Conservation (phyloP, 2,797 vertebrate genomes). For the Gadopsis marmoratus region DNA sequence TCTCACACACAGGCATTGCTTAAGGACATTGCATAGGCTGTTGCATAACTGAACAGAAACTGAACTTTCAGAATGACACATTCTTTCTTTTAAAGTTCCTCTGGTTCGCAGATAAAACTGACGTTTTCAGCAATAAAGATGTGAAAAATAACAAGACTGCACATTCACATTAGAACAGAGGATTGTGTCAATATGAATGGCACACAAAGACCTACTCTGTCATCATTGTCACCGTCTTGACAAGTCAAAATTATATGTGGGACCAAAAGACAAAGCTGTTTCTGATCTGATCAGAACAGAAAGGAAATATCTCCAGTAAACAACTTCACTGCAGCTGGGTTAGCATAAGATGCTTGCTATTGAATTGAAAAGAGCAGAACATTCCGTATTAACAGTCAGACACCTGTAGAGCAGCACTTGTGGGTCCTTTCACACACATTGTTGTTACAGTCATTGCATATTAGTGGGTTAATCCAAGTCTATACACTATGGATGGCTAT, state of each 20-base stretch:
- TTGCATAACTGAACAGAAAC: constrained; percentile 51
- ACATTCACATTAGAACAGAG: constrained; percentile 8
- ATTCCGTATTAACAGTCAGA: not conserved
- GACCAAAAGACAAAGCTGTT: constrained; percentile 19
- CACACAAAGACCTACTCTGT: constrained; percentile 2
- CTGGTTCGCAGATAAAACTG: not conserved
- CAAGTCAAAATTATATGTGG: constrained; percentile 1
- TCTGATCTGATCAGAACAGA: constrained; percentile 28
- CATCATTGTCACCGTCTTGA: not conserved
- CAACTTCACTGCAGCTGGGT: not conserved
- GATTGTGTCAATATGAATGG: constrained; percentile 17
- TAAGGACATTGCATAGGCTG: constrained; percentile 32
- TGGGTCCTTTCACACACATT: not conserved
- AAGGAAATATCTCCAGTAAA: constrained; percentile 17
- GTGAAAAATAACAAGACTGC: constrained; percentile 1
- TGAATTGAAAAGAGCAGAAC: not conserved
- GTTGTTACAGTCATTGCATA: not conserved
- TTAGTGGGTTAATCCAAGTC: not conserved
- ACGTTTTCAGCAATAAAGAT: constrained; percentile 4
- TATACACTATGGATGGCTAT: not conserved
- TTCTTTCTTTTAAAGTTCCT: not conserved
- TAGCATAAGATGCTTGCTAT: not conserved
- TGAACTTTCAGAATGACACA: constrained; percentile 22
- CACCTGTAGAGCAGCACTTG: not conserved
- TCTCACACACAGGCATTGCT: constrained; percentile 47